phyloP scores from a whole-genome alignment of 2,888 invertebrate species.

The Reticulitermes lucifugus region DNA sequence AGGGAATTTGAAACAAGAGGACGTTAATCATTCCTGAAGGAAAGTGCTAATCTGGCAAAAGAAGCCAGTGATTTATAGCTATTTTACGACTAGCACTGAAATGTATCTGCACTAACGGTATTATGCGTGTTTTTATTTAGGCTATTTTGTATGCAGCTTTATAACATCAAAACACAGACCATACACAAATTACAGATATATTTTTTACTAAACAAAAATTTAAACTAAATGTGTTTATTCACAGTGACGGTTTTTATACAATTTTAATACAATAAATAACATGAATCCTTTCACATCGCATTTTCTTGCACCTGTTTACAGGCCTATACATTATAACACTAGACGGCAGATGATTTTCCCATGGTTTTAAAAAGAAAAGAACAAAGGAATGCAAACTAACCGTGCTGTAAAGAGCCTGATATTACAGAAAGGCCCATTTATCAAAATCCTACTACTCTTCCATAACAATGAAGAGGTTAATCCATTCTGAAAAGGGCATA shows the following conservation, averaged over 20 bases:
- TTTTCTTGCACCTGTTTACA: neutral
- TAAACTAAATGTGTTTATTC: conserved; percentile 4
- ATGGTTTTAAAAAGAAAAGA: too few relatives aligned
- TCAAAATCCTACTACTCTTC: too few relatives aligned
- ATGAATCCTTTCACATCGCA: neutral
- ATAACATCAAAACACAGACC: neutral
- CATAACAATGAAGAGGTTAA: too few relatives aligned
- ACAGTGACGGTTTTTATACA: neutral
- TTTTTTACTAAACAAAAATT: neutral
- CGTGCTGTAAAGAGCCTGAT: too few relatives aligned
- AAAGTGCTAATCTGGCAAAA: neutral
- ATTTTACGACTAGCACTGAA: neutral
- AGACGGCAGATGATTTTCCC: neutral
- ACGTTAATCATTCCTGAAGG: neutral
- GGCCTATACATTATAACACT: neutral
- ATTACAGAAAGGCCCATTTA: too few relatives aligned
- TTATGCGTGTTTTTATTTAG: neutral
- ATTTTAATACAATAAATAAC: neutral
- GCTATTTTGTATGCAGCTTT: neutral
- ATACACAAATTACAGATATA: neutral
- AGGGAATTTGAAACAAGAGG: too few relatives aligned
- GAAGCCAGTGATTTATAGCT: neutral
- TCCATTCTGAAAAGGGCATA: too few relatives aligned
- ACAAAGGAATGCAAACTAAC: too few relatives aligned
- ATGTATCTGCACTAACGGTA: neutral